Conservation (phyloP, 2,888 invertebrate genomes). For the Caenorhabditis auriculariae region DNA sequence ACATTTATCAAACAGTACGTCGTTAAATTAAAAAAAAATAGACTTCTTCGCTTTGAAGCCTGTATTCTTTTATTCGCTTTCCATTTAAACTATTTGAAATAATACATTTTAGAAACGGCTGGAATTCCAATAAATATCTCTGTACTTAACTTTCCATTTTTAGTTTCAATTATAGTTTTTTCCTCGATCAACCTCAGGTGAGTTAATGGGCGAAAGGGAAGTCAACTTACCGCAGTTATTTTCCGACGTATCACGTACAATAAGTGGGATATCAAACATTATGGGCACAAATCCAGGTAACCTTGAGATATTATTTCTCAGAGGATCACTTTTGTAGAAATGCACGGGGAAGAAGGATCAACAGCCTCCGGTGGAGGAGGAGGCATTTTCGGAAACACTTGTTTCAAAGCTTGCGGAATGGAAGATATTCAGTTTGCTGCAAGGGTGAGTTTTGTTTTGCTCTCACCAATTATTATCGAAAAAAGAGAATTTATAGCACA, state of each 20-base stretch:
- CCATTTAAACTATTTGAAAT: no score
- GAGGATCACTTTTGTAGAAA: slow-evolving; percentile 8
- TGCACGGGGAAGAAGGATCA: no score
- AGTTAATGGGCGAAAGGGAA: slow-evolving; percentile 45
- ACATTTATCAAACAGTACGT: no score
- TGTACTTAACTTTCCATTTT: no score
- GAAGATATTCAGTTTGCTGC: slow-evolving; percentile 60
- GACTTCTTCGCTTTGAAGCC: no score
- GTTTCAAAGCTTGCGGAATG: slow-evolving; percentile 61
- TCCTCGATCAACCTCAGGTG: no score
- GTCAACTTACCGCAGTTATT: slow-evolving; percentile 55
- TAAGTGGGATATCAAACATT: slow-evolving; percentile 49
- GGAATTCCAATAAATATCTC: no score
- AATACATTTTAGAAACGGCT: no score
- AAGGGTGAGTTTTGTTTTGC: slow-evolving; percentile 36
- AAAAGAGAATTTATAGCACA: not conserved
- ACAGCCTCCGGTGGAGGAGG: slow-evolving; percentile 22
- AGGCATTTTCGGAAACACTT: slow-evolving; percentile 40
- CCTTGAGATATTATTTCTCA: not conserved
- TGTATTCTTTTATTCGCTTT: no score
- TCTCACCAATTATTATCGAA: not conserved
- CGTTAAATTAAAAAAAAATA: no score
- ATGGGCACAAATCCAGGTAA: slow-evolving; percentile 36
- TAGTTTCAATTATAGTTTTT: no score
- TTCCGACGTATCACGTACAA: slow-evolving; percentile 57